Evolutionary conservation across 2,888 invertebrate species (phyloP).

Genomic region (Acleris emargana): DNA sequence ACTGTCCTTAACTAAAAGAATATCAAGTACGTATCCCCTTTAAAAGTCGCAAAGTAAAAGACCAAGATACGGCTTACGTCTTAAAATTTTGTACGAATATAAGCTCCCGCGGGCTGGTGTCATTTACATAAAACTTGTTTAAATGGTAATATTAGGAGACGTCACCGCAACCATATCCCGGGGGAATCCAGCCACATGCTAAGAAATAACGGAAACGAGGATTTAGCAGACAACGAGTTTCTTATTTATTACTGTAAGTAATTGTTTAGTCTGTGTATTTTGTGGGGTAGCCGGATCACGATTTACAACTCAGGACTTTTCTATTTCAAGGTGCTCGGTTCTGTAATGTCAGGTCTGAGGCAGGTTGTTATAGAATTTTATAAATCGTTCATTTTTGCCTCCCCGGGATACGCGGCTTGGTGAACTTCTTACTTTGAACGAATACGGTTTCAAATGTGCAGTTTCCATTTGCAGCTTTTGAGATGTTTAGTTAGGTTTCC

Average conservation of each 20-base stretch:
- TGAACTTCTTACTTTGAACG: conserved; percentile 9
- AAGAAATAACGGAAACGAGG: conserved; percentile 21
- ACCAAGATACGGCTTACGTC: conserved; percentile 45
- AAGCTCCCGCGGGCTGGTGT: conserved; percentile 67
- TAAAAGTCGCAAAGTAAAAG: conserved; percentile 74
- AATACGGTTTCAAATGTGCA: not conserved
- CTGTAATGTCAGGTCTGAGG: conserved; percentile 46
- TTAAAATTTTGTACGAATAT: conserved; percentile 75
- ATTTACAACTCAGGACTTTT: conserved; percentile 53
- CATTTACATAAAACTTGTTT: conserved; percentile 84
- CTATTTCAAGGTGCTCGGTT: conserved; percentile 59
- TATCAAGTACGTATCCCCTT: conserved; percentile 74
- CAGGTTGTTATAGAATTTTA: conserved; percentile 48
- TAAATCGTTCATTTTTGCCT: conserved; percentile 29
- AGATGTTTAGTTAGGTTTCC: too few relatives aligned
- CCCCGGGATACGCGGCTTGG: conserved; percentile 1
- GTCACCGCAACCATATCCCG: conserved; percentile 54
- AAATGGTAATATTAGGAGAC: conserved; percentile 83
- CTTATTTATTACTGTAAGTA: not conserved
- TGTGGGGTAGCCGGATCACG: conserved; percentile 44
- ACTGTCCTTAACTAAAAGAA: conserved; percentile 11
- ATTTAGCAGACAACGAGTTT: conserved; percentile 38
- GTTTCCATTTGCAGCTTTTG: too few relatives aligned
- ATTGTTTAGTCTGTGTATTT: conserved; percentile 44
- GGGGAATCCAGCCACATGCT: conserved; percentile 36